These are phyloP conservation scores for Zaprionus vittiger DNA, from an alignment of 1,140 invertebrate genomes.

Conservation along the genomic window DNA sequence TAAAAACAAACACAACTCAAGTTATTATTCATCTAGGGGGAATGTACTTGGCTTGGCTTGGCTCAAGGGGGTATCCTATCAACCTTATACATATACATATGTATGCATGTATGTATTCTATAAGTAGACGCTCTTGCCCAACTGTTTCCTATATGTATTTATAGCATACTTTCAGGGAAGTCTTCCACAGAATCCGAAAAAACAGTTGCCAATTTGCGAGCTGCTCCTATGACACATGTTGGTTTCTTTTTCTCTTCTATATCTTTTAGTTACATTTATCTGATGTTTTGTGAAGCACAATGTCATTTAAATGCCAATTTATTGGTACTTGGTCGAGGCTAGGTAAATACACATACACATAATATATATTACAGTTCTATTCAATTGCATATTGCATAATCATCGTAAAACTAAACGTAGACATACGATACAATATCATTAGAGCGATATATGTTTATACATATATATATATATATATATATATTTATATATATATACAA, in stretches of 20 bases:
- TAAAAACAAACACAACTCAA: slow-evolving; percentile 33
- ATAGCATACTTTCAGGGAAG: background rate
- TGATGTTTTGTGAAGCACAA: slow-evolving; percentile 68
- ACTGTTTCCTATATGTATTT: background rate
- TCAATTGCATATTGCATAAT: slow-evolving; percentile 13
- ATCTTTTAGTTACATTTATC: slow-evolving; percentile 26
- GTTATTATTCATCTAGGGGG: slow-evolving; percentile 42
- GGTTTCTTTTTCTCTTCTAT: background rate
- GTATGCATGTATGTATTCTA: slow-evolving; percentile 7
- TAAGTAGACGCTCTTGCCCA: background rate
- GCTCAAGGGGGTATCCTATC: background rate
- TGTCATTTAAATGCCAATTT: slow-evolving; percentile 81
- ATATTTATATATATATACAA: slow-evolving; percentile 44
- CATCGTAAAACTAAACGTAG: slow-evolving; percentile 30
- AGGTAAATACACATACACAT: slow-evolving; percentile 61
- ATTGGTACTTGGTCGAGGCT: slow-evolving; percentile 79
- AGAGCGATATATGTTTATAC: background rate
- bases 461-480: slow-evolving; percentile 43
- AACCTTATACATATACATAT: slow-evolving; percentile 5
- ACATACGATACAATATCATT: slow-evolving; percentile 8
- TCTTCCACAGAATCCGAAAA: background rate
- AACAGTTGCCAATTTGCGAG: background rate
- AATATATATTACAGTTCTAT: slow-evolving; percentile 38
- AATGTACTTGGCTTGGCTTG: slow-evolving; percentile 30
- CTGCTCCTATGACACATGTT: slow-evolving; percentile 62